phyloP scores from a whole-genome alignment of 2,888 invertebrate genomes.

The Nemapogon koenigi region DNA sequence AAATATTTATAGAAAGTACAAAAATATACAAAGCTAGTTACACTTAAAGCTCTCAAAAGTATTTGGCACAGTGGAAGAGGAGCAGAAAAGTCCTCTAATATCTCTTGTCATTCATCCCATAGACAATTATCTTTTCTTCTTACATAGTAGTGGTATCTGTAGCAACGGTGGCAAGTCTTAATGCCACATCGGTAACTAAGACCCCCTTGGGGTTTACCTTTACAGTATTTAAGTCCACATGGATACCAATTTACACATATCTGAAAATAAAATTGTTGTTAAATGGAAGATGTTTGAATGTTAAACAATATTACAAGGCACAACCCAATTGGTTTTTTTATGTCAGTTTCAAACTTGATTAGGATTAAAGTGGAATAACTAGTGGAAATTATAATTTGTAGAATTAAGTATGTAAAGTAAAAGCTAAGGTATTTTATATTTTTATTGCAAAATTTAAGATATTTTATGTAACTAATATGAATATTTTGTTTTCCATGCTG shows the following conservation, averaged over 20 bases:
- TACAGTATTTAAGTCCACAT: constrained; percentile 94
- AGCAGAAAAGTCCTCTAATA: neutral
- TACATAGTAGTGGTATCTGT: constrained; percentile 86
- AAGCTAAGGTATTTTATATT: no score
- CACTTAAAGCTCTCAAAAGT: constrained; percentile 5
- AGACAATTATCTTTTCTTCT: constrained; percentile 82
- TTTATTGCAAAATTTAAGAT: no score
- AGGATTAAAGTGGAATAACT: no score
- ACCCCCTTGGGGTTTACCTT: constrained; percentile 73
- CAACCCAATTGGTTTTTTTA: no score
- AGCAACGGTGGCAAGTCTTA: constrained; percentile 92
- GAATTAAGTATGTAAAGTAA: no score
- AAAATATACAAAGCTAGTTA: neutral
- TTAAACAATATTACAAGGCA: no score
- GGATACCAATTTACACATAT: constrained; percentile 94
- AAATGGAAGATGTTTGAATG: no score
- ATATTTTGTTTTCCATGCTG: no score
- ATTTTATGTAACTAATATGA: no score
- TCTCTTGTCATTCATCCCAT: constrained; percentile 75
- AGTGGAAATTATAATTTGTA: no score
- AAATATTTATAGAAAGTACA: constrained; percentile 5
- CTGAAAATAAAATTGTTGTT: constrained; percentile 20
- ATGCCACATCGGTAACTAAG: constrained; percentile 92
- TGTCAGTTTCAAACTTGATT: no score
- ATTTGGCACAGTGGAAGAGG: neutral